Evolutionary conservation across 2,888 invertebrate genomes (phyloP), one percentile per base, ranked within the genome.

Genomic region (Exephanes ischioxanthus): DNA sequence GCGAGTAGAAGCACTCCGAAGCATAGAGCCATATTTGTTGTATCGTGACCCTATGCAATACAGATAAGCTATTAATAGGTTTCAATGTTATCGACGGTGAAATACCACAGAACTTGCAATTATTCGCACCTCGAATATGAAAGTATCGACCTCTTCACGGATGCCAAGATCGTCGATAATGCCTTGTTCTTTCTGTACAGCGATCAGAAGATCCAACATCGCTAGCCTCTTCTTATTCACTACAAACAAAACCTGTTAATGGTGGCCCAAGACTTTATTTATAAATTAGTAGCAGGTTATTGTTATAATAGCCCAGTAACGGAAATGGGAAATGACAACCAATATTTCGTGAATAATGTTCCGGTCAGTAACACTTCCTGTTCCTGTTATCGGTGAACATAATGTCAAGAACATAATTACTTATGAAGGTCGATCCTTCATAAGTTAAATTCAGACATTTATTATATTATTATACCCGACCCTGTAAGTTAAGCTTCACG

Each of bases 71-170:
- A 48, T 63, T 3, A 45, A 14, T 61, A 26, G 41, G 14, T 0
- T 4, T 58, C 11, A 26, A 73, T 3, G n/a, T 1, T 58, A 11
- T n/a, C 19, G 19, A 26, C 26, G 6, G 6, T n/a, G 0, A 66
- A 14, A n/a, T 45, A 22, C 11, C 3, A 9, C 41, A 41, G 7
- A 41, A 41, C 9, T 7, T 41, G 4, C 41, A 41, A 53, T 51
- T 3, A 53, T 76, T 30, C 30, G 30, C 30, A 30, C 30, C 30
- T 30, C 30, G 30, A 30, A 30, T 5, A 30, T 30, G 30, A 88
- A 88, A 26, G 88, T 88, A 33, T 88, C 87, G 37, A 88, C 88
- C 68, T 88, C 88, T 51, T 88, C 88, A 79, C 85, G 71, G 33
- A 88, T 88, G 16, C 88, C 88, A 19, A 78, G 63, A 30, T 88